Evolutionary conservation across 2,113 vertebrate species (phyloP), one percentile per base, ranked within the genome.

Genomic region (Neotoma lepida): DNA sequence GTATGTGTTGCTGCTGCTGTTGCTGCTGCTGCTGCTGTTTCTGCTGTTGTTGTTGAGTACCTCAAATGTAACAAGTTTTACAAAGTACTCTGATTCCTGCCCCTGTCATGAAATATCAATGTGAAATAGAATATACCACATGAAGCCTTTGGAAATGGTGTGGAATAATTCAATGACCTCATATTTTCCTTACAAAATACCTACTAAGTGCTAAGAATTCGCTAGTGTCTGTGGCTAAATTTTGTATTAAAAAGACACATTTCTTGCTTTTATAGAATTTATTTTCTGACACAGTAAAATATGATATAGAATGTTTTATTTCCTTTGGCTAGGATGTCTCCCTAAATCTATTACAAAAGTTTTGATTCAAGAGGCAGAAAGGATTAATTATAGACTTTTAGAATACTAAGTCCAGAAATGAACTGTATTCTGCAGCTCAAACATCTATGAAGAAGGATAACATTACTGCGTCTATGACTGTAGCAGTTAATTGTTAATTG

Each of bases 351-450:
- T 15, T 84, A 58, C 13, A 89, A 85, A 18, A 24, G 3, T 82
- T 82, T 86, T 82, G 58, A 86, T 76, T 95, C 6, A 70, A 86
- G 49, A 88, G 17, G 20, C 88, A 91, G 33, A 18, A 26, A 78
- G 56, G 63, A 10, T 35, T 73, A 58, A n/a, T 56, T 6, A 61
- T 1, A 61, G 9, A 61, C 22, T 66, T 28, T 88, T 58, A 26
- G 10, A 89, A 94, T 28, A 41, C 17, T 66, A 66, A 84, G 39
- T 73, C 9, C 46, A 12, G 44, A 86, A 77, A 30, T 22, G 0
- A 35, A 30, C 63, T 46, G 9, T 1, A 33, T 24, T 18, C 39
- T 66, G 35, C 30, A 58, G 4, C 7, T 46, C 10, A 51, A 82
- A 56, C 2, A 44, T 10, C 4, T 66, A 1, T n/a, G 26, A 28